Evolutionary conservation across 1,140 invertebrate species (phyloP).

Genomic region (Lordiphosa collinella): DNA sequence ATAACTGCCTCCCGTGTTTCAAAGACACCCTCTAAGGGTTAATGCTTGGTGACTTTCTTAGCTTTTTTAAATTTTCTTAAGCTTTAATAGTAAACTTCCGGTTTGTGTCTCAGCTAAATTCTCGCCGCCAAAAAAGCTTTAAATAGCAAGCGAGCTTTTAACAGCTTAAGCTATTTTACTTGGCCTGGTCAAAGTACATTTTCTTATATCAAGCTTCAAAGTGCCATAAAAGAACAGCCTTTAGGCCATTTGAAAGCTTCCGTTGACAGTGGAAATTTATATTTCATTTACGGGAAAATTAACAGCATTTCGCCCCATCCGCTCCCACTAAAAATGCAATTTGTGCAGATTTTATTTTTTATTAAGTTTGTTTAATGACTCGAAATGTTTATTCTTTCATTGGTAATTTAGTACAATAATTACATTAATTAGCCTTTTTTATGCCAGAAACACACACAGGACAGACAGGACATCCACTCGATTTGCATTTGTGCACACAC

Average conservation of each 20-base stretch:
- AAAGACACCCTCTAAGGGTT: conserved; percentile 18
- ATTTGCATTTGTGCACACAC: conserved; percentile 8
- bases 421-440: conserved; percentile 69
- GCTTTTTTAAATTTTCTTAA: conserved; percentile 42
- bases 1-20: too few species aligned
- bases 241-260: conserved; percentile 1
- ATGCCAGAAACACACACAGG: conserved; percentile 21
- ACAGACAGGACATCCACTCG: not conserved
- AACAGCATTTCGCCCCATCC: not conserved
- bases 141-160: not conserved
- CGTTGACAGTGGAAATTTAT: conserved; percentile 14
- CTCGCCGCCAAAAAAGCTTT: conserved; percentile 13
- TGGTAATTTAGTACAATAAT: conserved; percentile 67
- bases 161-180: not conserved
- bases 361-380: conserved; percentile 58
- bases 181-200: not conserved
- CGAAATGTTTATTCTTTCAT: conserved; percentile 59
- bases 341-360: conserved; percentile 18
- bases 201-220: conserved; percentile 12
- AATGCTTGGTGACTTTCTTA: conserved; percentile 26
- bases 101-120: conserved; percentile 38
- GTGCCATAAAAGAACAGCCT: conserved; percentile 1
- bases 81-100: conserved; percentile 39
- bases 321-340: conserved; percentile 1
- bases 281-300: conserved; percentile 26